Evolutionary conservation across 2,797 vertebrate genomes (phyloP).

Genomic region (Rhynchonycteris naso): DNA sequence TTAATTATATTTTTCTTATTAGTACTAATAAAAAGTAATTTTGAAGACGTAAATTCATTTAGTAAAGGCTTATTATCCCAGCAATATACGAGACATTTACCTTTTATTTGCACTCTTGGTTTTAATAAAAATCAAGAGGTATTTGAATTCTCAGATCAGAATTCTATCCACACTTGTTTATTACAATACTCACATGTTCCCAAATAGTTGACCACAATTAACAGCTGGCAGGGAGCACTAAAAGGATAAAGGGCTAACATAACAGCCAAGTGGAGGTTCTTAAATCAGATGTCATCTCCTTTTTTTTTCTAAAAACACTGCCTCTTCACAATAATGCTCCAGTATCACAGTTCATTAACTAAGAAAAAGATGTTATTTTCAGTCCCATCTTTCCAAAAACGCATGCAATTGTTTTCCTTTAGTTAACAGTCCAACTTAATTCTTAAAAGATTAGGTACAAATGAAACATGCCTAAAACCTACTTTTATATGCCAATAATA

Average conservation of each 20-base stretch:
- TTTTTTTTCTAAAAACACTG: background rate
- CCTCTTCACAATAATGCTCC: background rate
- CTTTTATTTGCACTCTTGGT: constrained; percentile 3
- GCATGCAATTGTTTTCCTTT: background rate
- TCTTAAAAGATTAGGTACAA: background rate
- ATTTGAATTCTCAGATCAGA: constrained; percentile 13
- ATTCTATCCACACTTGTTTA: background rate
- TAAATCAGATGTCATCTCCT: constrained; percentile 33
- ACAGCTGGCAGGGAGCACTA: constrained; percentile 15
- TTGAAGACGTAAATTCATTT: constrained; percentile 18
- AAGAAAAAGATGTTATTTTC: background rate
- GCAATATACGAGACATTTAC: background rate
- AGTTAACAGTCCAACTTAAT: background rate
- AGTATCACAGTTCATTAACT: background rate
- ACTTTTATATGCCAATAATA: background rate
- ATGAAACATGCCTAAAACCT: constrained; percentile 16
- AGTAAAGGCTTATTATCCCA: background rate
- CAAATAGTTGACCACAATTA: constrained; percentile 43
- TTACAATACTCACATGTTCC: constrained; percentile 4
- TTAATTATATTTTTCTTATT: background rate
- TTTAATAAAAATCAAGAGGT: constrained; percentile 31
- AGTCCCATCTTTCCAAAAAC: background rate
- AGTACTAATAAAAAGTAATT: constrained; percentile 36
- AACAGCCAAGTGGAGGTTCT: background rate
- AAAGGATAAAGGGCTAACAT: background rate